Conservation (phyloP, 2,888 invertebrate species). For the Drosophila stalkeri region DNA sequence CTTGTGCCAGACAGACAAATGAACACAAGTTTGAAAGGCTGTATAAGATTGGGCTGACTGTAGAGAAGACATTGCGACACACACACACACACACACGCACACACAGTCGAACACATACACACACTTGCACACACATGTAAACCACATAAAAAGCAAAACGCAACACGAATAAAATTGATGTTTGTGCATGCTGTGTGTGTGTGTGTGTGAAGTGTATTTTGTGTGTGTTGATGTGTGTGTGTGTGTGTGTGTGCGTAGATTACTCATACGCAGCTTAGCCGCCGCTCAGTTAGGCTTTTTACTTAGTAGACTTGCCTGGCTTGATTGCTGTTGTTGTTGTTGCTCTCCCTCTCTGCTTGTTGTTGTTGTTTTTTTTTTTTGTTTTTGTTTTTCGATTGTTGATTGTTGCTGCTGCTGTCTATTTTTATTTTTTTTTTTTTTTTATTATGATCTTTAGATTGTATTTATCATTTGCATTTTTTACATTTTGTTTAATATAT, state of each 20-base stretch:
- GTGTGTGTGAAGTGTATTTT: background rate
- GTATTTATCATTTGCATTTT: constrained; percentile 5
- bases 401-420: constrained; percentile 9
- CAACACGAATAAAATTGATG: constrained; percentile 54
- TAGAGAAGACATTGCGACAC: constrained; percentile 32
- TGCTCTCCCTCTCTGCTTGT: constrained; percentile 1
- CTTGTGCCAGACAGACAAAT: constrained; percentile 38
- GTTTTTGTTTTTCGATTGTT: background rate
- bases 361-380: background rate
- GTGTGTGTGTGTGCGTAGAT: constrained; percentile 46
- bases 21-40: constrained; percentile 42
- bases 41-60: constrained; percentile 41
- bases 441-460: background rate
- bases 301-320: constrained; percentile 66
- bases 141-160: constrained; percentile 55
- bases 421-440: background rate
- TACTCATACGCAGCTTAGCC: constrained; percentile 66
- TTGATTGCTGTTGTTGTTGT: constrained; percentile 10
- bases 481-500: background rate
- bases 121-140: constrained; percentile 2
- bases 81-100: background rate
- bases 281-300: constrained; percentile 31
- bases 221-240: constrained; percentile 4
- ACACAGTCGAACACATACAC: background rate
- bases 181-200: constrained; percentile 19